A percentile compares a stretch with the other conserved stretches of the same genome.
phyloP scores from a whole-genome alignment of 2,888 invertebrate genomes.

The Calameuta pallipes region DNA sequence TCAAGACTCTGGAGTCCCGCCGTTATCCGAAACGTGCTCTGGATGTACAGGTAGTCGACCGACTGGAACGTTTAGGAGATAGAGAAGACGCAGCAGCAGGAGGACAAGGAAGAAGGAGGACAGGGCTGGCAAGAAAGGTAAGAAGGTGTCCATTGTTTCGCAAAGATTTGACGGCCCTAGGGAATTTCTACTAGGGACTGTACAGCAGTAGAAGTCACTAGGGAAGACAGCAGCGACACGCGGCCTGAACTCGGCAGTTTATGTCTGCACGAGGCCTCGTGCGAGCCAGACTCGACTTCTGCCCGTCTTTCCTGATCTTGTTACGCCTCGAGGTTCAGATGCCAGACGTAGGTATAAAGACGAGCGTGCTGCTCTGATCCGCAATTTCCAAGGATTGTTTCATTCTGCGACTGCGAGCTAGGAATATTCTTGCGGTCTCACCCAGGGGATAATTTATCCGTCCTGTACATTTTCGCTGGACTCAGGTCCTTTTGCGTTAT shows the following conservation, averaged over 20 bases:
- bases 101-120: neutral
- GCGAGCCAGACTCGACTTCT: too few species aligned
- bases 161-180: neutral
- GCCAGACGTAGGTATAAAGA: too few species aligned
- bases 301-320: too few species aligned
- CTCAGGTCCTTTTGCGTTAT: neutral
- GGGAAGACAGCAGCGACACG: neutral
- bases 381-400: too few species aligned
- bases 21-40: neutral
- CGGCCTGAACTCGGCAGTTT: too few species aligned
- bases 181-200: neutral
- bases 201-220: neutral
- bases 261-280: too few species aligned
- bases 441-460: neutral
- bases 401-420: neutral
- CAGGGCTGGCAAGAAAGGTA: neutral
- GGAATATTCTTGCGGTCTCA: neutral
- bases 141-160: neutral
- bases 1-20: neutral
- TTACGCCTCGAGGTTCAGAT: too few species aligned
- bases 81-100: neutral
- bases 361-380: too few species aligned
- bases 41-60: neutral
- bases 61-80: neutral
- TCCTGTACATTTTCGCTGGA: too few species aligned